Percentiles rank a stretch among this genome's conserved stretches.
These are phyloP conservation scores for Liparis tanakae DNA, from an alignment of 2,797 vertebrate species.

Conservation along the genomic window DNA sequence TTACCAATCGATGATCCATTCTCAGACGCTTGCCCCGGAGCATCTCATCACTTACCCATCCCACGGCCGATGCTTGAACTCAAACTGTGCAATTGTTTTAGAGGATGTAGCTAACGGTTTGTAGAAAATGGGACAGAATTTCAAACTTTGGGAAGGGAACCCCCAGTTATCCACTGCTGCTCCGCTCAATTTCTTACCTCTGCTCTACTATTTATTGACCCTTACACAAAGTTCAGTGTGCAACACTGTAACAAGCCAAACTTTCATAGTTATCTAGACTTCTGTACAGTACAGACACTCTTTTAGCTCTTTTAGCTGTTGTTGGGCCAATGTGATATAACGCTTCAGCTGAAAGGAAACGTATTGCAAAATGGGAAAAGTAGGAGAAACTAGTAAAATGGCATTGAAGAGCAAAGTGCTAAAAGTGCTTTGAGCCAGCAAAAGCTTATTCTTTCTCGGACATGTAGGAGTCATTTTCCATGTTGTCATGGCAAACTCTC, in stretches of 20 bases:
- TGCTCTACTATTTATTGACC: slow-evolving; percentile 74
- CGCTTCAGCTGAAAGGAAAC: slow-evolving; percentile 3
- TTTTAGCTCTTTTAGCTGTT: neutral
- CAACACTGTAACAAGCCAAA: slow-evolving; percentile 31
- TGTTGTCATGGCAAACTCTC: slow-evolving; percentile 7
- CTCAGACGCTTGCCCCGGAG: slow-evolving; percentile 41
- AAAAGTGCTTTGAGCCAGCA: slow-evolving; percentile 15
- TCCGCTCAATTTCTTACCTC: slow-evolving; percentile 51
- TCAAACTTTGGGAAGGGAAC: slow-evolving; percentile 56
- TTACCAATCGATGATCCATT: slow-evolving; percentile 68
- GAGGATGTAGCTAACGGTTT: slow-evolving; percentile 19
- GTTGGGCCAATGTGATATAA: slow-evolving; percentile 7
- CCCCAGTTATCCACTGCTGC: slow-evolving; percentile 36
- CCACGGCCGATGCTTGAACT: slow-evolving; percentile 13
- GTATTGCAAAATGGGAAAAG: neutral
- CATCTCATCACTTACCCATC: slow-evolving; percentile 56
- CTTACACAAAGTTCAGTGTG: slow-evolving; percentile 41
- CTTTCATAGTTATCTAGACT: slow-evolving; percentile 14
- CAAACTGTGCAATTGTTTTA: slow-evolving; percentile 20
- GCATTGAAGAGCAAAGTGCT: neutral
- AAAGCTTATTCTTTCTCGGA: slow-evolving; percentile 2
- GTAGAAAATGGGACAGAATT: slow-evolving; percentile 44
- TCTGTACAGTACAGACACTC: neutral
- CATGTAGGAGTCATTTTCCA: slow-evolving; percentile 8
- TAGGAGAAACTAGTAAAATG: neutral